These are phyloP conservation scores for Noturus placidus DNA, from an alignment of 2,113 vertebrate genomes.

Conservation along the genomic window DNA sequence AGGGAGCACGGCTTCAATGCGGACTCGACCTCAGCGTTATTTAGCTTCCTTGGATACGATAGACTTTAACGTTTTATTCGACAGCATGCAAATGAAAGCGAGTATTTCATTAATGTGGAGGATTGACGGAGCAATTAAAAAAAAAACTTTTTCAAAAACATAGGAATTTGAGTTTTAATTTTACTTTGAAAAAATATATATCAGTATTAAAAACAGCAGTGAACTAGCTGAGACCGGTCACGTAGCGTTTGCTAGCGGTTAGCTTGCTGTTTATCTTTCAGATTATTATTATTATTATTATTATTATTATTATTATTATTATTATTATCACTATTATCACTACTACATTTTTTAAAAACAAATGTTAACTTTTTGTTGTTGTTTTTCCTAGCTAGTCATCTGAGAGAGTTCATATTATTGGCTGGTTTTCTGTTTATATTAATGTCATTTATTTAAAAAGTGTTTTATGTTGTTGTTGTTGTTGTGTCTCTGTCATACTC, in stretches of 20 bases:
- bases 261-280: neutral
- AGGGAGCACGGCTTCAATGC: neutral
- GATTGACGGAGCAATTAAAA: neutral
- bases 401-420: neutral
- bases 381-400: neutral
- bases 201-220: neutral
- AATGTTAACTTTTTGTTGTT: too few relatives aligned
- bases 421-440: too few relatives aligned
- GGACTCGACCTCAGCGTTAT: neutral
- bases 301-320: too few relatives aligned
- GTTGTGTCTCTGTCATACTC: too few relatives aligned
- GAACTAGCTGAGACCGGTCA: constrained; percentile 11
- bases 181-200: neutral
- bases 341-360: too few relatives aligned
- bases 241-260: neutral
- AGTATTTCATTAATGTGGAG: rapidly evolving
- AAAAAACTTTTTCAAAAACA: too few relatives aligned
- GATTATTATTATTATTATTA: neutral
- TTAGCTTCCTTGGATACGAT: constrained; percentile 8
- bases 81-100: too few relatives aligned
- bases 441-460: too few relatives aligned
- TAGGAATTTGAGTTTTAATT: neutral
- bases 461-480: too few relatives aligned
- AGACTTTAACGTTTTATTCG: constrained; percentile 14
- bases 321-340: too few relatives aligned